These are phyloP conservation scores for Styela clava DNA, from an alignment of 23 tunicate species.

Conservation along the genomic window DNA sequence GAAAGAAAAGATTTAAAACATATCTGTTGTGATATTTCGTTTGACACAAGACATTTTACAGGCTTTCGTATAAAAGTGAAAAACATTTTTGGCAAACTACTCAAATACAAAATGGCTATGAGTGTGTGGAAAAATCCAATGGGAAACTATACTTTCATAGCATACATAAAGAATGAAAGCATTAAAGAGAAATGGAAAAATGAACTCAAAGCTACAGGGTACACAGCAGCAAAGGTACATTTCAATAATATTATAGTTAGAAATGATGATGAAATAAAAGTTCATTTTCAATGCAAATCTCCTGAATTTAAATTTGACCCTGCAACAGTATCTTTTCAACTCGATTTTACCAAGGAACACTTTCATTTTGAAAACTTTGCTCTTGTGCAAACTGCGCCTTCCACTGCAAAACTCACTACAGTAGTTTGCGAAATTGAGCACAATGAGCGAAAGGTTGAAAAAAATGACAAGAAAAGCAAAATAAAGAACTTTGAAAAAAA, in stretches of 20 bases:
- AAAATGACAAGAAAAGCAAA: too few species aligned
- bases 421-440: background rate
- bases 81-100: background rate
- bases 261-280: background rate
- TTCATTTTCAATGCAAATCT: background rate
- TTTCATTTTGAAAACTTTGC: background rate
- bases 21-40: background rate
- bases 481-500: too few species aligned
- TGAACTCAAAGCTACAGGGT: background rate
- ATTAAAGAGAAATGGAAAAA: background rate
- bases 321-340: background rate
- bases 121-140: background rate
- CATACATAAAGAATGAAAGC: background rate
- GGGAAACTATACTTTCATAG: background rate
- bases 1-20: background rate
- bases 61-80: background rate
- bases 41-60: conserved; percentile 1
- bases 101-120: background rate
- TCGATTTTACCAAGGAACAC: background rate
- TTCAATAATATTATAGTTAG: background rate
- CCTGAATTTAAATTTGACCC: background rate
- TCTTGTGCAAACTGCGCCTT: background rate
- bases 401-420: background rate
- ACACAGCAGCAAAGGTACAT: background rate
- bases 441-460: background rate